Evolutionary conservation across 1,140 invertebrate species (phyloP).

Genomic region (Lasioglossum albipes): DNA sequence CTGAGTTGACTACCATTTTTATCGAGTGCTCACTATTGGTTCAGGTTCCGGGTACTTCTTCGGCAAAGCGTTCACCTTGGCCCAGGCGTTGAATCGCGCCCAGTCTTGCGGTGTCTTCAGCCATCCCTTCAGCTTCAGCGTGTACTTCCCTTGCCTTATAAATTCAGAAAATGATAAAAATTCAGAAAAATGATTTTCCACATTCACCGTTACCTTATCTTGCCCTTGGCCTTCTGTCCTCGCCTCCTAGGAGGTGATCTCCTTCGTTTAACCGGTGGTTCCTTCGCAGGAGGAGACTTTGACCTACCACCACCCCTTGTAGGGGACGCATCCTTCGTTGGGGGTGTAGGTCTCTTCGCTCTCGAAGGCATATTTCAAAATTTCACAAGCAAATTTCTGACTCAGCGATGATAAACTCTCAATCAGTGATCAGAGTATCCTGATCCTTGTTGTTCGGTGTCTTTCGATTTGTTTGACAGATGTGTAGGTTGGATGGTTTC

Average conservation of each 20-base stretch:
- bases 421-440: not conserved
- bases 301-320: not conserved
- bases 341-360: not conserved
- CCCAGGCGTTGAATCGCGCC: constrained; percentile 65
- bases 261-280: not conserved
- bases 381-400: not conserved
- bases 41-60: constrained; percentile 51
- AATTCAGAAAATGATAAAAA: too few species aligned
- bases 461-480: not conserved
- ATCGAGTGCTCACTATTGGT: constrained; percentile 48
- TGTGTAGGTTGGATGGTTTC: not conserved
- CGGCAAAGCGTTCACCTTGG: constrained; percentile 55
- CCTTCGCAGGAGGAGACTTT: not conserved
- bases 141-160: not conserved
- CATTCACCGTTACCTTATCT: not conserved
- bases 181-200: too few species aligned
- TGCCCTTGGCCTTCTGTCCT: not conserved
- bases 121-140: constrained; percentile 57
- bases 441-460: too few species aligned
- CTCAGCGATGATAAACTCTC: too few species aligned
- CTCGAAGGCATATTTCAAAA: constrained; percentile 9
- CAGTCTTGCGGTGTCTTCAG: constrained; percentile 64
- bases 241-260: not conserved
- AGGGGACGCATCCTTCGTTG: not conserved
- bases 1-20: not conserved